These are phyloP conservation scores for Thunnus albacares DNA, from an alignment of 2,797 vertebrate genomes.

Conservation along the genomic window DNA sequence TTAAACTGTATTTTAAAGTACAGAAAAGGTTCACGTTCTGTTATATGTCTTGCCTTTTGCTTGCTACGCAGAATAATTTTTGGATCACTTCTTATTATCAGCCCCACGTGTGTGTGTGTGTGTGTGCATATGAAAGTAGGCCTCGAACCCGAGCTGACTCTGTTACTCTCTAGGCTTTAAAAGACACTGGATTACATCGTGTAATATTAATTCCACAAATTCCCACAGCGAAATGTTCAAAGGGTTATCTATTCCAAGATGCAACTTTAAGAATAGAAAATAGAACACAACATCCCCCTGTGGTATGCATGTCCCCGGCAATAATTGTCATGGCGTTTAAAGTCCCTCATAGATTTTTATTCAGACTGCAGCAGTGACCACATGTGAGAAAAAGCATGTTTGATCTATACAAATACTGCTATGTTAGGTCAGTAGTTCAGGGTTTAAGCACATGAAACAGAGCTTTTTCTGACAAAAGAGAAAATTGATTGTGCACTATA, in stretches of 20 bases:
- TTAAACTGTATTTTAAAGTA: neutral
- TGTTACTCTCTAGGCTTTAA: conserved; percentile 43
- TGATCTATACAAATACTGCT: conserved; percentile 32
- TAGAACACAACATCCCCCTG: conserved; percentile 64
- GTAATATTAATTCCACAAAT: conserved; percentile 74
- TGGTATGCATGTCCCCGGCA: conserved; percentile 47
- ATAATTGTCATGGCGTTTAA: conserved; percentile 63
- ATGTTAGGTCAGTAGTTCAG: conserved; percentile 40
- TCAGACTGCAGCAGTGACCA: conserved; percentile 43
- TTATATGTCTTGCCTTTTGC: conserved; percentile 17
- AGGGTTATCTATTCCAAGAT: conserved; percentile 81
- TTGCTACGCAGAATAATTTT: conserved; percentile 21
- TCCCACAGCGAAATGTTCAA: conserved; percentile 66
- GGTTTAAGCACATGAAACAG: conserved; percentile 19
- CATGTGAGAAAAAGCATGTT: conserved; percentile 19
- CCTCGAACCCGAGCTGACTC: conserved; percentile 42
- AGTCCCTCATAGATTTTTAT: conserved; percentile 49
- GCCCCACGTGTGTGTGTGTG: neutral
- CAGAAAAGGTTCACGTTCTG: neutral
- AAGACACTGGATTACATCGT: conserved; percentile 55
- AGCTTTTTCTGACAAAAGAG: conserved; percentile 42
- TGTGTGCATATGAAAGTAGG: conserved; percentile 50
- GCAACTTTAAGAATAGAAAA: conserved; percentile 78
- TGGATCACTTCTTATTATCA: conserved; percentile 30
- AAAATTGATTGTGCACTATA: conserved; percentile 47